These are phyloP conservation scores for Halocynthia aurantium DNA, from an alignment of 23 tunicate species.

Conservation along the genomic window DNA sequence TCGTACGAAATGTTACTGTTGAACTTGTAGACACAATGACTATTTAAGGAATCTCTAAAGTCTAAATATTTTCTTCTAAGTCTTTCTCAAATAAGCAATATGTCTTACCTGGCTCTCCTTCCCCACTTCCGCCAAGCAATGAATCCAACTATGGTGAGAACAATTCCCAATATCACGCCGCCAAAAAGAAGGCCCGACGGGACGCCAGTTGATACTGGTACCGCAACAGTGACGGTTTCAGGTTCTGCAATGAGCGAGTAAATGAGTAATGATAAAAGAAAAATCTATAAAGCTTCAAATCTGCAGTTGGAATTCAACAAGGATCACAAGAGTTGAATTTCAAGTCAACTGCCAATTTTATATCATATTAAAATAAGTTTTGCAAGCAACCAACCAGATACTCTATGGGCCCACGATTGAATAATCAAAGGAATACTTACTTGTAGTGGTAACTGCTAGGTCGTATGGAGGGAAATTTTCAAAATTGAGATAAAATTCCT, in stretches of 20 bases:
- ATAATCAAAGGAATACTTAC: no score
- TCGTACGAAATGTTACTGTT: no score
- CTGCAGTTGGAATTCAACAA: constrained; percentile 15
- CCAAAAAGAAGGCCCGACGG: constrained; percentile 71
- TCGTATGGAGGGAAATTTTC: no score
- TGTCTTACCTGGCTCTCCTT: constrained; percentile 29
- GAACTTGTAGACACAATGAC: no score
- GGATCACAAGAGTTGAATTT: background rate
- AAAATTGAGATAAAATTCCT: no score
- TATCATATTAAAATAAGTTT: no score
- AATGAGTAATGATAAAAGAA: background rate
- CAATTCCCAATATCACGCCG: constrained; percentile 50
- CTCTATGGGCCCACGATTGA: no score
- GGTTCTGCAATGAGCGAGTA: background rate
- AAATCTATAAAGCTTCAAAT: constrained; percentile 21
- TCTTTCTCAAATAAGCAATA: background rate
- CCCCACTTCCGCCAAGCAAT: constrained; percentile 46
- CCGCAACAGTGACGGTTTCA: background rate
- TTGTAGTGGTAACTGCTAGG: no score
- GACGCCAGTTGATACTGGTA: constrained; percentile 6
- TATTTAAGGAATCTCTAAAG: no score
- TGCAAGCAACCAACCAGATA: no score
- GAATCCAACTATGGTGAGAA: constrained; percentile 34
- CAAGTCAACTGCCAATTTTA: background rate
- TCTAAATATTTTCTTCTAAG: no score